Base-by-base conservation (phyloP, 2,797 vertebrate species). In the Gorsachius magnificus region DNA sequence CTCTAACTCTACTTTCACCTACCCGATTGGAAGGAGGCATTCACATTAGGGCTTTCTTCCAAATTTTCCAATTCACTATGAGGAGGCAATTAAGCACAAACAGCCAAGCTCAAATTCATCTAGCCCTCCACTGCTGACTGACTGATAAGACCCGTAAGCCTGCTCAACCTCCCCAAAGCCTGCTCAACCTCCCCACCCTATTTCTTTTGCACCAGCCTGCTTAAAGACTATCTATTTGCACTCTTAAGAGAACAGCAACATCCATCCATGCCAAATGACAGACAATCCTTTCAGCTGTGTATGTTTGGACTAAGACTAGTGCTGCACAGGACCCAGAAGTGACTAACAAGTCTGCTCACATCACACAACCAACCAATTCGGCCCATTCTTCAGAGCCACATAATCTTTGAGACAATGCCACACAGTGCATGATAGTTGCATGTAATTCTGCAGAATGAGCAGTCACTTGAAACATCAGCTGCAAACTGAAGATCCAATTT, bases 351-450 rank as follows among this genome's bases (percentile, higher is more conserved):
- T 57, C 72, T 88, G 50, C 25, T 76, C 17, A 72, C 28, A 54
- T 17, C 31, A 60, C 41, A 43, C 4, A 28, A 45, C 18, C 21
- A 68, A 65, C 3, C 28, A 54, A 6, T n/a, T 91, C 56, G 77
- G 76, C 35, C 48, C 11, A 7, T 29, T 41, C 29, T 57, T 83
- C 64, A 95, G 35, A 93, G 48, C 13, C 31, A 65, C 45, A 28
- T 12, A 66, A 2, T 38, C 56, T 84, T 57, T 36, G 12, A 85
- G 57, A 14, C 60, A 90, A 17, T 28, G 31, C 16, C 50, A 38
- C 60, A 45, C 4, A 41, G 19, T 3, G 3, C 61, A 53, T 1
- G 5, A 57, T 18, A n/a, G 29, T 0, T 29, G 7, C 45, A 79
- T 24, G 10, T 8, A 80, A 61, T 31, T 74, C 36, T 68, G 53